Conservation (phyloP, 2,113 vertebrate species). For the Scomber japonicus region DNA sequence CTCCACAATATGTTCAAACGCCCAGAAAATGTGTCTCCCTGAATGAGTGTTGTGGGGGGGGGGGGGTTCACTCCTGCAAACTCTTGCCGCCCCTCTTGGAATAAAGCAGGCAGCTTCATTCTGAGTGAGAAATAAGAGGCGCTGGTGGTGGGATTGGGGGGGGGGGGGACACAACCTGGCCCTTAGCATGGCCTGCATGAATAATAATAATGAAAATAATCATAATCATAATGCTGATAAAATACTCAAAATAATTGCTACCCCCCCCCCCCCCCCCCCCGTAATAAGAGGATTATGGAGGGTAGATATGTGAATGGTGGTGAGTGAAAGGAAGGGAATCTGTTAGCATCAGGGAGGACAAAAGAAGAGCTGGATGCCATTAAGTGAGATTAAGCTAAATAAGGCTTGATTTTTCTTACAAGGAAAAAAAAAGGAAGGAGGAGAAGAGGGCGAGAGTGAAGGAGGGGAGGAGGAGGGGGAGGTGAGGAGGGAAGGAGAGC, state of each 20-base stretch:
- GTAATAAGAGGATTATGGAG: slow-evolving; percentile 83
- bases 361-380: slow-evolving; percentile 85
- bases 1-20: slow-evolving; percentile 86
- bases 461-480: slow-evolving; percentile 59
- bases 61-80: slow-evolving; percentile 69
- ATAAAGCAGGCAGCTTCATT: slow-evolving; percentile 74
- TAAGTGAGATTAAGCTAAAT: slow-evolving; percentile 88
- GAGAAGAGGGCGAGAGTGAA: slow-evolving; percentile 72
- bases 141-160: slow-evolving; percentile 35
- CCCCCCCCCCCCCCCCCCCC: slow-evolving; percentile 41
- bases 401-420: slow-evolving; percentile 86
- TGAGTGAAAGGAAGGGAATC: slow-evolving; percentile 80
- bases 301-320: slow-evolving; percentile 81
- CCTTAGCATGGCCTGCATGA: slow-evolving; percentile 67
- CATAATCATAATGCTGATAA: slow-evolving; percentile 87
- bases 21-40: slow-evolving; percentile 85
- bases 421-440: slow-evolving; percentile 64
- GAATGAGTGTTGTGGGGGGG: slow-evolving; percentile 57
- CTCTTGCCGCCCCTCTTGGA: slow-evolving; percentile 66
- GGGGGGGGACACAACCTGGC: slow-evolving; percentile 59
- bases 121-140: slow-evolving; percentile 61
- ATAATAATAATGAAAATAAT: slow-evolving; percentile 85
- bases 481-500: slow-evolving; percentile 38
- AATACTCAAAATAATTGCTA: slow-evolving; percentile 86
- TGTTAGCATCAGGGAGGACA: slow-evolving; percentile 83